Conservation (phyloP, 2,113 vertebrate species). For the Alaudala cheleensis region DNA sequence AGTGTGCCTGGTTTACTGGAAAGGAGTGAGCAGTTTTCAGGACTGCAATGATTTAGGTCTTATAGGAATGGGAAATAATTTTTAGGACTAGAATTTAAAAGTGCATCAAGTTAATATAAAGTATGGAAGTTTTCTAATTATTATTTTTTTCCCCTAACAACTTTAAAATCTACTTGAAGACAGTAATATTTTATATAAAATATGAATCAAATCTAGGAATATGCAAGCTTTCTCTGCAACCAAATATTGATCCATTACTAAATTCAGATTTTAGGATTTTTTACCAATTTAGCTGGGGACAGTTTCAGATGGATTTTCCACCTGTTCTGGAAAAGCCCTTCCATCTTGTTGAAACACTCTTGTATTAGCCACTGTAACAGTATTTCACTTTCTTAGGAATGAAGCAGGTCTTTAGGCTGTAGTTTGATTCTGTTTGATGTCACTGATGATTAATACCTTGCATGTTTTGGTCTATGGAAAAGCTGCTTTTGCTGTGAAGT, state of each 20-base stretch:
- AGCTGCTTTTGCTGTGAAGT: background rate
- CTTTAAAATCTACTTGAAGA: background rate
- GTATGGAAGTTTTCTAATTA: rapidly evolving
- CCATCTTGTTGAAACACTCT: background rate
- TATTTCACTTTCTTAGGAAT: background rate
- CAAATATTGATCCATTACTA: background rate
- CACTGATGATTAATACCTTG: background rate
- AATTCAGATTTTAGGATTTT: background rate
- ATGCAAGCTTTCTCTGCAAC: background rate
- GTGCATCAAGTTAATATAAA: background rate
- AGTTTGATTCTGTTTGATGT: background rate
- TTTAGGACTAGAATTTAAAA: background rate
- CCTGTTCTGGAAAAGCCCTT: background rate
- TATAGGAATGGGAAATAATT: background rate
- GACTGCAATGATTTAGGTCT: background rate
- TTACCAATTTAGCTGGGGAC: background rate
- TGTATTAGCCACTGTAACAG: background rate
- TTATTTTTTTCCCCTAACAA: background rate
- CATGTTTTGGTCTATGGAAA: background rate
- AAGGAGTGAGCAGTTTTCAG: background rate
- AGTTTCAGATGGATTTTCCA: background rate
- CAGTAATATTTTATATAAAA: background rate
- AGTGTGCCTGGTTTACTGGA: background rate
- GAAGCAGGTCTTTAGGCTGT: background rate
- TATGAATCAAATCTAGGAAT: background rate